These are phyloP conservation scores for Madoqua kirkii DNA, from an alignment of 2,113 vertebrate genomes.

Conservation along the genomic window DNA sequence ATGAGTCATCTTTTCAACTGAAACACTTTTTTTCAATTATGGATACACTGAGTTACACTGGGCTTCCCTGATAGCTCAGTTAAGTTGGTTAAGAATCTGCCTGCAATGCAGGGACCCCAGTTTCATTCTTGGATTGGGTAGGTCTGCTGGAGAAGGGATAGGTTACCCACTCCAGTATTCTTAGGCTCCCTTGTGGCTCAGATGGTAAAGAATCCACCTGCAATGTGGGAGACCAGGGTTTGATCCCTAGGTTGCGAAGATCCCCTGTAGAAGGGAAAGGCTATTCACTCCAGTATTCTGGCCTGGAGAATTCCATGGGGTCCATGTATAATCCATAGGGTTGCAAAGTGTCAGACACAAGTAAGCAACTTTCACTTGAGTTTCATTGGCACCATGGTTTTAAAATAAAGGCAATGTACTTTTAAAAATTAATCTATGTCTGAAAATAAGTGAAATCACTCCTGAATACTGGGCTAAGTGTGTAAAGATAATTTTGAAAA, in stretches of 20 bases:
- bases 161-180: not conserved
- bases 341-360: rapidly evolving
- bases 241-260: not conserved
- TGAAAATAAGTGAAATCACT: not conserved
- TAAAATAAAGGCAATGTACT: not conserved
- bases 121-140: not conserved
- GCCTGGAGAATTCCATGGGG: not conserved
- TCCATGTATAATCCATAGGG: not conserved
- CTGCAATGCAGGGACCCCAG: not conserved
- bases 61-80: not conserved
- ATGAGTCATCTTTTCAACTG: not conserved
- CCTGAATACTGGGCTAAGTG: not conserved
- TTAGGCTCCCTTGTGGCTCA: not conserved
- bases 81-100: not conserved
- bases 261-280: not conserved
- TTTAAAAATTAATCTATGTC: not conserved
- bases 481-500: not conserved
- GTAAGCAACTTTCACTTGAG: not conserved
- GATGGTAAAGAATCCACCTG: not conserved
- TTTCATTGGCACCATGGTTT: not conserved
- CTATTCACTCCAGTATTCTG: not conserved
- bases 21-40: not conserved
- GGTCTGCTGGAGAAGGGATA: not conserved
- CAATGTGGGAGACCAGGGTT: not conserved
- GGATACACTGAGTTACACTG: not conserved